phyloP scores from a whole-genome alignment of 2,113 vertebrate species.

The Cyrtonyx montezumae region DNA sequence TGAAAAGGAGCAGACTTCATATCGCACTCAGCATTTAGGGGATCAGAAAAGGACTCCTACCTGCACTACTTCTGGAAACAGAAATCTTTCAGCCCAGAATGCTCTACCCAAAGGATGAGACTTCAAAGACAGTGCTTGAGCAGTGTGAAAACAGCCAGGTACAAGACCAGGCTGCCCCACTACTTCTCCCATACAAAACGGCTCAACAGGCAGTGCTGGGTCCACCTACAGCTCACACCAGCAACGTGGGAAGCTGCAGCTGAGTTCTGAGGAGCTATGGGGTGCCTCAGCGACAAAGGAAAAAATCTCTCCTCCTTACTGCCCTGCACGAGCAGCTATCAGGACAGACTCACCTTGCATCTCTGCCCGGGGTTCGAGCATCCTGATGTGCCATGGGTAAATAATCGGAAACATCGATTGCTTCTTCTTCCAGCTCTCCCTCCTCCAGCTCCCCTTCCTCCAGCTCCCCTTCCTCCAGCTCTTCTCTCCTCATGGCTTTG shows the following conservation, averaged over 20 bases:
- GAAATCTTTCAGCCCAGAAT: not conserved
- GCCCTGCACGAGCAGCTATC: not conserved
- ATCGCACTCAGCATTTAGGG: not conserved
- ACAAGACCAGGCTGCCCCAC: not conserved
- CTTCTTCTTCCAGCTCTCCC: conserved; percentile 75
- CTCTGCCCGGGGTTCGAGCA: conserved; percentile 65
- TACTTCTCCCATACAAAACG: fast-evolving
- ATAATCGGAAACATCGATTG: conserved; percentile 58
- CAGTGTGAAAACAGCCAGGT: not conserved
- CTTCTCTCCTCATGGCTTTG: conserved; percentile 76
- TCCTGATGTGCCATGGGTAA: conserved; percentile 68
- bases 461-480: conserved; percentile 80
- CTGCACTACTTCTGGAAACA: not conserved
- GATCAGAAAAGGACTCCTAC: not conserved
- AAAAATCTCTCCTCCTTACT: not conserved
- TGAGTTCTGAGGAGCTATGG: not conserved
- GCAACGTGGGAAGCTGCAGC: fast-evolving
- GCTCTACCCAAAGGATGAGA: not conserved
- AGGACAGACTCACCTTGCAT: conserved; percentile 59
- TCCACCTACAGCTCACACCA: not conserved
- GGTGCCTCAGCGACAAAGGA: not conserved
- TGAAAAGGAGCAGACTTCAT: not conserved
- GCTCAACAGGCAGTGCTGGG: fast-evolving
- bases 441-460: conserved; percentile 81
- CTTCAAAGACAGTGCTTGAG: not conserved